These are phyloP conservation scores for Rhagologus leucostigma DNA, from an alignment of 2,113 vertebrate species.

Conservation along the genomic window DNA sequence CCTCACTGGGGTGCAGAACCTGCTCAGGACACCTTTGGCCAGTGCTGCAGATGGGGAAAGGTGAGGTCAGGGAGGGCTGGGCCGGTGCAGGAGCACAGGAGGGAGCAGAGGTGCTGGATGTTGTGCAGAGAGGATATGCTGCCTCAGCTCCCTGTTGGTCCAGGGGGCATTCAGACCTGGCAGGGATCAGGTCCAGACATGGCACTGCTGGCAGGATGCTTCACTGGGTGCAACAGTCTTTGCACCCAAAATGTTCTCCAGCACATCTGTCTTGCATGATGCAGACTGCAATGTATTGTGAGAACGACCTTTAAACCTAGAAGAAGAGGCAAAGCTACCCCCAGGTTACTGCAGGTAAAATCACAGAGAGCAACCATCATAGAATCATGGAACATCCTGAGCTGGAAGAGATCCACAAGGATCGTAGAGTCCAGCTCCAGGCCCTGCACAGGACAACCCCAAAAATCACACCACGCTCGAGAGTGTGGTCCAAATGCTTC, in stretches of 20 bases:
- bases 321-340: neutral
- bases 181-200: neutral
- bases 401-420: neutral
- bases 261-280: neutral
- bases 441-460: neutral
- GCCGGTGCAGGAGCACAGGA: neutral
- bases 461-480: neutral
- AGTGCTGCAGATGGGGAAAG: neutral
- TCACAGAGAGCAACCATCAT: rapidly evolving
- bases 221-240: neutral
- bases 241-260: neutral
- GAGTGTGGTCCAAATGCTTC: rapidly evolving
- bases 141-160: neutral
- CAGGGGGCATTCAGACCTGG: neutral
- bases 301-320: neutral
- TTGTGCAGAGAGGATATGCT: neutral
- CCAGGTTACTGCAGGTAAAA: neutral
- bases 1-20: neutral
- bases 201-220: neutral
- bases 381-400: neutral
- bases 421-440: neutral
- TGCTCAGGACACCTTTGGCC: neutral
- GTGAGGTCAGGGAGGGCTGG: neutral
- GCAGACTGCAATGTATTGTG: neutral
- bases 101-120: neutral